phyloP scores from a whole-genome alignment of 2,888 invertebrate genomes.

The Eilema caniola region DNA sequence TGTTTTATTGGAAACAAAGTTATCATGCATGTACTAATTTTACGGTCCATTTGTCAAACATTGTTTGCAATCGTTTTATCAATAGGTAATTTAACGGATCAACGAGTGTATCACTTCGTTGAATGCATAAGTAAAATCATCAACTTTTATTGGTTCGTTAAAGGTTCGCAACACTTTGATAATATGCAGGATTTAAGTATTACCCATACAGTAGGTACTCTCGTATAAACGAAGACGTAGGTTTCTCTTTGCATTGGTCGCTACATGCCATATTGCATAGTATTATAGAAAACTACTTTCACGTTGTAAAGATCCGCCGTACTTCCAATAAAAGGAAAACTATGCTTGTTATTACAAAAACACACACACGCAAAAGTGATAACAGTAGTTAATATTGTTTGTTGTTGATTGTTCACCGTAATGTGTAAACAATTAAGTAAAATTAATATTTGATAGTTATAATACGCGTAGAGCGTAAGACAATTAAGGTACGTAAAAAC shows the following conservation, averaged over 20 bases:
- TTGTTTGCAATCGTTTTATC: constrained; percentile 15
- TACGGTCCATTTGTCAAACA: constrained; percentile 21
- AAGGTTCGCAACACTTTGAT: neutral
- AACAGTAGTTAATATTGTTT: constrained; percentile 7
- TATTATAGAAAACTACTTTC: neutral
- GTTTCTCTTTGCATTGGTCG: neutral
- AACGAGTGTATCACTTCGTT: neutral
- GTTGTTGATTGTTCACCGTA: constrained; percentile 5
- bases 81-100: constrained; percentile 15
- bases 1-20: constrained; percentile 6
- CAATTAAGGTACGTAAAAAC: constrained; percentile 46
- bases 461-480: constrained; percentile 37
- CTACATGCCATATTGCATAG: neutral
- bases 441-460: constrained; percentile 17
- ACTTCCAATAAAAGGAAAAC: neutral
- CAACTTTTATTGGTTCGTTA: neutral
- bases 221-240: neutral
- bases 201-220: too few species aligned
- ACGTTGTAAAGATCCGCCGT: neutral
- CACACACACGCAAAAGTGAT: neutral
- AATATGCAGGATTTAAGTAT: neutral
- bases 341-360: neutral
- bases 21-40: constrained; percentile 22
- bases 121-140: constrained; percentile 7
- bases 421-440: constrained; percentile 1